Evolutionary conservation across 2,113 vertebrate species (phyloP), one percentile per base, ranked within the genome.

Genomic region (Mesembrinibis cayennensis): DNA sequence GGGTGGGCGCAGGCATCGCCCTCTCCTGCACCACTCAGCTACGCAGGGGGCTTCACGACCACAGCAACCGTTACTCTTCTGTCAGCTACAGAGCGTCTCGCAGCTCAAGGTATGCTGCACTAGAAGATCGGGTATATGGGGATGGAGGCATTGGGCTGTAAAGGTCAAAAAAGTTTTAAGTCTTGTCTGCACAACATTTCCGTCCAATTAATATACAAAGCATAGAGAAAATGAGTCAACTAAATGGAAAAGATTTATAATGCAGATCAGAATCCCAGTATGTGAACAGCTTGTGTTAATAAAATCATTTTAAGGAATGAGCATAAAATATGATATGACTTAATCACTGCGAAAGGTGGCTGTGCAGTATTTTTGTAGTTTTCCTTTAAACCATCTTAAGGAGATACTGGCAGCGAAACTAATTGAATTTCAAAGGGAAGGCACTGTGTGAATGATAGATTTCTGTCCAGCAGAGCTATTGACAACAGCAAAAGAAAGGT

Each of bases 381-480:
- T 73, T 76, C 79, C 70, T 95, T 97, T 95, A 97, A 96, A 95
- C 55, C 32, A 0, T 94, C 80, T 92, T 96, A 95, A 95, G 70
- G 88, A 96, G 65, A 91, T 72, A 36, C 82, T 78, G 87, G 92
- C 86, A 91, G 70, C 90, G 87, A 76, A 97, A 94, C 89, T 95
- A 93, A 97, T 70, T 96, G 94, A 97, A 97, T 97, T 97, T 96
- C 95, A 96, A 97, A 97, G 95, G 40, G 42, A 96, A 79, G 89
- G 36, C 86, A 49, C 72, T 40, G 72, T 38, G 78, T 69, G 94
- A 97, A 95, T 83, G 94, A 96, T 79, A 96, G 94, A 97, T 96
- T 98, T 97, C 94, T 97, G 91, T 86, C 90, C 93, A 97, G 84
- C 91, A 96, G 94, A 97, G 90, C 80, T 95, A 96, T 74, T 95